Evolutionary conservation across 2,888 invertebrate genomes (phyloP), one percentile per base, ranked within the genome.

Genomic region (Adela reaumurella): DNA sequence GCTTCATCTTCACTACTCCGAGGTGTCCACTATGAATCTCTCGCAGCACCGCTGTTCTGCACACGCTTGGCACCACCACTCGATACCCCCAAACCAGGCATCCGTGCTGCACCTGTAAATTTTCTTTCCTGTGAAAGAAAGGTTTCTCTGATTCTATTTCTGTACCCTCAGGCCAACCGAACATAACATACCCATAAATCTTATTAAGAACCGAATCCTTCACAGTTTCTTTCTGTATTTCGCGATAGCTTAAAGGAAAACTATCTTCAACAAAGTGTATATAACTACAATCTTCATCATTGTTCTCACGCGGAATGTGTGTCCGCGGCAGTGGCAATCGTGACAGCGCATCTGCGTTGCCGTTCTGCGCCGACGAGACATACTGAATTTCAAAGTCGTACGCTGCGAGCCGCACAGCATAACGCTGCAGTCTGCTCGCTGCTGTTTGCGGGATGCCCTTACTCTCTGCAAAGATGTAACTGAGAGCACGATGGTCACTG

Each of bases 1-100:
- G 53, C 41, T 57, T 57, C 53, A 56, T 58, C 45, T 53, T 56
- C 5, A 54, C 54, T 2, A 54, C 53, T n/a, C n/a, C n/a, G n/a
- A n/a, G n/a, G n/a, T n/a, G n/a, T n/a, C n/a, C n/a, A n/a, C n/a
- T n/a, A n/a, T n/a, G n/a, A n/a, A n/a, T n/a, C n/a, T n/a, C n/a
- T n/a, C n/a, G n/a, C n/a, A n/a, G n/a, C n/a, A n/a, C n/a, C n/a
- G n/a, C n/a, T n/a, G n/a, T n/a, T n/a, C n/a, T n/a, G n/a, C n/a
- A n/a, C n/a, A n/a, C n/a, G n/a, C n/a, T n/a, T n/a, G n/a, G n/a
- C n/a, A n/a, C n/a, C n/a, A n/a, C n/a, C n/a, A n/a, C n/a, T n/a
- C n/a, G n/a, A n/a, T n/a, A n/a, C n/a, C n/a, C n/a, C n/a, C n/a
- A n/a, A n/a, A n/a, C n/a, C n/a, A n/a, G n/a, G n/a, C n/a, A n/a